Base-by-base conservation (phyloP, 2,888 invertebrate genomes). In the Andrena marginata region DNA sequence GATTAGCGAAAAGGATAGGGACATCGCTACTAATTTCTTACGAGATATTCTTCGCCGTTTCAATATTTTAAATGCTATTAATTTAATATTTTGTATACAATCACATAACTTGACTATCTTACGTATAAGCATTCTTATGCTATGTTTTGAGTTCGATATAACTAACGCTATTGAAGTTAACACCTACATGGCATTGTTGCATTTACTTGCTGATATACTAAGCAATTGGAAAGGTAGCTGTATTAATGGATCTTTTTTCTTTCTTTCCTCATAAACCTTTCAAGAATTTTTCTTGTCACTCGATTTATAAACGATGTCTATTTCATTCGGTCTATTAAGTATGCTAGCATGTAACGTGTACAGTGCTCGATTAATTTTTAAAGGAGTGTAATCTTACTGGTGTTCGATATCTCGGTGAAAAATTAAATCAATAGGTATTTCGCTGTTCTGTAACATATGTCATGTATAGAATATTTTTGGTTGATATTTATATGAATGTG, bases 41-140 rank as follows among this genome's bases (percentile, higher is more conserved):
- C 48, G 60, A 63, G 63, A 65, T 70, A 63, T 80, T 75, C 35
- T 75, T 71, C 60, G 59, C 7, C 59, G 48, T 83, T 77, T 49
- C n/a, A 60, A 54, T 56, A 42, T 42, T 59, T 68, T 31, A 68
- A 79, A 35, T 74, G 42, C 20, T 64, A 62, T 85, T 78, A 49
- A 49, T 71, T 79, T 69, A 70, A 80, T 76, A 69, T 54, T 85
- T 78, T 67, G 33, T 81, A 87, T 67, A 83, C 80, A 85, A 85
- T 87, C 81, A 85, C 85, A 87, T 87, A 75, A 80, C 54, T 81
- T 85, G 72, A 80, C 59, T 87, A 87, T 82, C 82, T 75, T 80
- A 80, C 59, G 16, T 80, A 72, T 68, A 75, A 76, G 65, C 33
- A 78, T 87, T 79, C 75, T 67, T 77, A 82, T 74, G 67, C 77